phyloP scores from a whole-genome alignment of 2,797 vertebrate genomes.

The Tenualosa thibaudeaui region DNA sequence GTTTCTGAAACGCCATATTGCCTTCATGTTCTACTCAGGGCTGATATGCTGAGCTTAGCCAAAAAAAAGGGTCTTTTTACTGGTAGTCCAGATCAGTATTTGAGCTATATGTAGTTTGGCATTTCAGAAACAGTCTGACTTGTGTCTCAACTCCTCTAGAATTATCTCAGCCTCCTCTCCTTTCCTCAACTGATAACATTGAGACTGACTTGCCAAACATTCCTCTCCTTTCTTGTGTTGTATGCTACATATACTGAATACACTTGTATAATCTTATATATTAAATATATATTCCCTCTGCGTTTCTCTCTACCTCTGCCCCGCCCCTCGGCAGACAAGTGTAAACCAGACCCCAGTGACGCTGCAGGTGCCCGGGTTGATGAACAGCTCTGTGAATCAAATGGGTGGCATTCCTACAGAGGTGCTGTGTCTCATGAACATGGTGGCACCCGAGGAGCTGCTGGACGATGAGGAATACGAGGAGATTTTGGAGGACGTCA shows the following conservation, averaged over 20 bases:
- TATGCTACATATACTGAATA: too few species aligned
- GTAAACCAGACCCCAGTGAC: constrained; percentile 95
- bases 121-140: too few species aligned
- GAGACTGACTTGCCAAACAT: background rate
- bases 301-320: background rate
- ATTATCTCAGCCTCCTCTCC: too few species aligned
- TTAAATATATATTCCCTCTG: background rate
- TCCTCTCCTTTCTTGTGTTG: too few species aligned
- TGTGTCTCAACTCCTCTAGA: too few species aligned
- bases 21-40: too few species aligned
- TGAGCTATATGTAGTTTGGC: too few species aligned
- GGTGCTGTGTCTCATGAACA: constrained; percentile 95
- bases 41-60: too few species aligned
- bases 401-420: constrained; percentile 92
- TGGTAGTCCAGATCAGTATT: too few species aligned
- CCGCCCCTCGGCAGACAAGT: constrained; percentile 74
- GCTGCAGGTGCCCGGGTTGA: constrained; percentile 90
- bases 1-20: background rate
- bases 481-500: constrained; percentile 91
- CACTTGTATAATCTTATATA: background rate
- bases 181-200: too few species aligned
- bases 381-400: constrained; percentile 88
- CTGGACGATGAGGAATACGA: constrained; percentile 92
- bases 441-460: constrained; percentile 92
- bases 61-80: too few species aligned